phyloP scores from a whole-genome alignment of 2,888 invertebrate species.

The Morpho achilles region DNA sequence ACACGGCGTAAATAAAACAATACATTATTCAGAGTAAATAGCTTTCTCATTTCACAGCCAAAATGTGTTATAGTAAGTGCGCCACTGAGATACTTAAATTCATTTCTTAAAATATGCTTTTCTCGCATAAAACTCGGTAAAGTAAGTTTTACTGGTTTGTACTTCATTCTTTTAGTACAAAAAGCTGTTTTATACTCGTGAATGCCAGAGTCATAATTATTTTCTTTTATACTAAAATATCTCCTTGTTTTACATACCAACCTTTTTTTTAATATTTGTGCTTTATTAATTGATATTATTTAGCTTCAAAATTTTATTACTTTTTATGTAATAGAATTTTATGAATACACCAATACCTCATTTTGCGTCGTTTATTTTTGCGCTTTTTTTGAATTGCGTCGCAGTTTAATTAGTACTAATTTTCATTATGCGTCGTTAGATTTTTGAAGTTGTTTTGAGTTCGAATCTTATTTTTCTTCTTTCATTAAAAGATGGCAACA shows the following conservation, averaged over 20 bases:
- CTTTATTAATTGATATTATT: too few species aligned
- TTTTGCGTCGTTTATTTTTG: too few species aligned
- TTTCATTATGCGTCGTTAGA: too few species aligned
- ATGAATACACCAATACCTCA: too few species aligned
- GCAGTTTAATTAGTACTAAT: too few species aligned
- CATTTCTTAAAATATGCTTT: constrained; percentile 21
- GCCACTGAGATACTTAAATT: constrained; percentile 22
- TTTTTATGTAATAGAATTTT: too few species aligned
- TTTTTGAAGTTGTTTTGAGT: too few species aligned
- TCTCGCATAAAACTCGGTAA: constrained; percentile 14
- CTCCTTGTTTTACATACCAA: not conserved
- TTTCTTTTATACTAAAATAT: constrained; percentile 3
- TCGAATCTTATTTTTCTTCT: too few species aligned
- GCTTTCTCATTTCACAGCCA: constrained; percentile 26
- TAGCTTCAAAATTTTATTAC: too few species aligned
- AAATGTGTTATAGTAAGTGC: constrained; percentile 28
- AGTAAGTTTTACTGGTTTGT: constrained; percentile 18
- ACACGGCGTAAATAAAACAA: constrained; percentile 13
- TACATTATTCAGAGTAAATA: constrained; percentile 25
- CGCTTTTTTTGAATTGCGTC: too few species aligned
- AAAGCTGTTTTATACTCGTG: constrained; percentile 11
- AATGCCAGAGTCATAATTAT: constrained; percentile 9
- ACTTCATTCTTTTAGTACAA: constrained; percentile 15
- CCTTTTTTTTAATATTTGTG: not conserved
- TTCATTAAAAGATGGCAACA: too few species aligned